These are phyloP conservation scores for Galeopterus variegatus DNA, from an alignment of 2,113 vertebrate species.

Conservation along the genomic window DNA sequence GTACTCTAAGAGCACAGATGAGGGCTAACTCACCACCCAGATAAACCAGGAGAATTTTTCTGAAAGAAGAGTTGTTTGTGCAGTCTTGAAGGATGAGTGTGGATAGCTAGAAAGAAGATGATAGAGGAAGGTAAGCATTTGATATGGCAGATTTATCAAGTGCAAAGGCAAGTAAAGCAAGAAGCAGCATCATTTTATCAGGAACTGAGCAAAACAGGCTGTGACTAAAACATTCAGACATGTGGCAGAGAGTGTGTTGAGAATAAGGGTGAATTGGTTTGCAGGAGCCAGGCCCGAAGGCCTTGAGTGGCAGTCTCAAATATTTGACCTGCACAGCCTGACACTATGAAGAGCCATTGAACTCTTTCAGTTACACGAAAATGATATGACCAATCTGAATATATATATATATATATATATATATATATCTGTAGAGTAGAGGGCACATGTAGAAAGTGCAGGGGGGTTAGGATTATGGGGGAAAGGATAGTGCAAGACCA, in stretches of 20 bases:
- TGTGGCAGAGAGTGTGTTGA: accelerated
- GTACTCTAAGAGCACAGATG: not conserved
- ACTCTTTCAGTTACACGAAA: not conserved
- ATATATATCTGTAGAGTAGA: not conserved
- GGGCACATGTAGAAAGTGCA: not conserved
- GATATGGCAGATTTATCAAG: not conserved
- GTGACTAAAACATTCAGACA: not conserved
- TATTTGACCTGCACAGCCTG: not conserved
- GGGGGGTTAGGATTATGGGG: not conserved
- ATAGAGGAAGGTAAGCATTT: not conserved
- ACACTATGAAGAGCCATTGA: not conserved
- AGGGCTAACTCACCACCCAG: not conserved
- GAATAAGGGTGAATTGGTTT: not conserved
- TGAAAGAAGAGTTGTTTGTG: not conserved
- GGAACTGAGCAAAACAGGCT: not conserved
- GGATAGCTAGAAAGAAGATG: not conserved
- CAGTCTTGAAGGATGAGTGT: not conserved
- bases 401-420: not conserved
- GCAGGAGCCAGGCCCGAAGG: not conserved
- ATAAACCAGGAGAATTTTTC: not conserved
- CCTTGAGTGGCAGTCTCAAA: not conserved
- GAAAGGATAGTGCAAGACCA: not conserved
- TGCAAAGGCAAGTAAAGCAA: not conserved
- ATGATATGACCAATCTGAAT: not conserved
- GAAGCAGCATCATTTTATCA: not conserved